These are phyloP conservation scores for Myrmecophaga tridactyla DNA, from an alignment of 2,113 vertebrate genomes.

Conservation along the genomic window DNA sequence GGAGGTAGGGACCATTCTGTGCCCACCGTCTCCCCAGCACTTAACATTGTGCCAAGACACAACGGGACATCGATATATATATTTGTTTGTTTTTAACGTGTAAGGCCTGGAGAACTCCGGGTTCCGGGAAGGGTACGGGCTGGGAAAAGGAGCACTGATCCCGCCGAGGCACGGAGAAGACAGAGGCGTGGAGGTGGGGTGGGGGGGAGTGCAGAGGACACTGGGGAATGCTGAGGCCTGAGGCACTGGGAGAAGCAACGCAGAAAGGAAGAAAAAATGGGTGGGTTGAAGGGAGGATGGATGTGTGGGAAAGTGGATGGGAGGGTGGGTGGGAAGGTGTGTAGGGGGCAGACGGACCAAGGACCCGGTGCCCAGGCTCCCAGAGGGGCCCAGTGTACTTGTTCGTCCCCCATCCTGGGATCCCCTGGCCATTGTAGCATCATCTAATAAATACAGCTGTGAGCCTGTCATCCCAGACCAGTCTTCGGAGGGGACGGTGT, in stretches of 20 bases:
- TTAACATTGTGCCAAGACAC: neutral
- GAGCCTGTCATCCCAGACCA: neutral
- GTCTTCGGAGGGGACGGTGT: neutral
- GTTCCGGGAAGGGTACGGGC: too few species aligned
- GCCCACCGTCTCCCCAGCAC: neutral
- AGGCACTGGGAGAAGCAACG: neutral
- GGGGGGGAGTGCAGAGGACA: neutral
- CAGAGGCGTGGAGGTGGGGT: too few species aligned
- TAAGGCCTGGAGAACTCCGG: neutral
- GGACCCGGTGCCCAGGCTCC: neutral
- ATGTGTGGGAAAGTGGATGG: neutral
- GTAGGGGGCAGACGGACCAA: neutral
- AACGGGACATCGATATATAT: neutral
- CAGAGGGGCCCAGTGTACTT: neutral
- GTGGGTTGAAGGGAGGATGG: rapidly evolving
- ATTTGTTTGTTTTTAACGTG: too few species aligned
- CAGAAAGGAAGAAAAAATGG: neutral
- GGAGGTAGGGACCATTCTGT: neutral
- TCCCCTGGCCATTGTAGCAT: neutral
- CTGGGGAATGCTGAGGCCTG: rapidly evolving
- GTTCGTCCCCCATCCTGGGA: neutral
- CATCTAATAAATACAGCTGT: neutral
- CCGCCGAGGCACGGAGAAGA: rapidly evolving
- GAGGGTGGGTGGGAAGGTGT: neutral
- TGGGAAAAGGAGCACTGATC: rapidly evolving